These are phyloP conservation scores for Artibeus lituratus DNA, from an alignment of 2,797 vertebrate genomes.

Conservation along the genomic window DNA sequence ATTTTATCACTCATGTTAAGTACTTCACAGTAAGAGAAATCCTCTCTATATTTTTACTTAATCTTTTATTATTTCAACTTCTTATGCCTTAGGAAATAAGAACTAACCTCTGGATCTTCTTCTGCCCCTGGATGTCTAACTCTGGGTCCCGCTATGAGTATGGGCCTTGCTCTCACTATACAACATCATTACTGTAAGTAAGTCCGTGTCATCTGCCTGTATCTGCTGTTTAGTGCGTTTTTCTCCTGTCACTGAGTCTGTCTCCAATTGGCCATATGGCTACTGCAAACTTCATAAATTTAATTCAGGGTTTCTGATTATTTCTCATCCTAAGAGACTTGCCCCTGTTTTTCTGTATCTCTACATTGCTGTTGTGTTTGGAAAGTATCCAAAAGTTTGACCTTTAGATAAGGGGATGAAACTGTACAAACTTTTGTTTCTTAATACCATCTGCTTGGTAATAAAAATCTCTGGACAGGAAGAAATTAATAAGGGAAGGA, in stretches of 20 bases:
- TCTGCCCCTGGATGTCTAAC: not conserved
- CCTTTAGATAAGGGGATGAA: constrained; percentile 1
- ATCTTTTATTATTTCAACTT: constrained; percentile 15
- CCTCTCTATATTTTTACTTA: not conserved
- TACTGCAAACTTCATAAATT: not conserved
- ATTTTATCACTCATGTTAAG: not conserved
- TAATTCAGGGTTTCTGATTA: not conserved
- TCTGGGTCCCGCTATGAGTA: not conserved
- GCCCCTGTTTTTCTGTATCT: not conserved
- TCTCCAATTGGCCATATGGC: not conserved
- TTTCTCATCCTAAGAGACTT: not conserved
- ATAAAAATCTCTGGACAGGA: constrained; percentile 2
- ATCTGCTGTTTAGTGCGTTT: not conserved
- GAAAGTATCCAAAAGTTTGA: constrained; percentile 39
- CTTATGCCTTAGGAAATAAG: not conserved
- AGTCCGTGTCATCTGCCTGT: not conserved
- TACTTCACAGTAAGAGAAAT: not conserved
- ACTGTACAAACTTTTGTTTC: constrained; percentile 28
- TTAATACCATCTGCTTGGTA: constrained; percentile 23
- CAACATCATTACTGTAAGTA: not conserved
- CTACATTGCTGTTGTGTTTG: not conserved
- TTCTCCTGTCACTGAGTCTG: not conserved
- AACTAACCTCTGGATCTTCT: not conserved
- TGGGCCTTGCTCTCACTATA: not conserved
- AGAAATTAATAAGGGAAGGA: not conserved